Conservation (phyloP, 2,888 invertebrate genomes). For the Psylliodes chrysocephalus region DNA sequence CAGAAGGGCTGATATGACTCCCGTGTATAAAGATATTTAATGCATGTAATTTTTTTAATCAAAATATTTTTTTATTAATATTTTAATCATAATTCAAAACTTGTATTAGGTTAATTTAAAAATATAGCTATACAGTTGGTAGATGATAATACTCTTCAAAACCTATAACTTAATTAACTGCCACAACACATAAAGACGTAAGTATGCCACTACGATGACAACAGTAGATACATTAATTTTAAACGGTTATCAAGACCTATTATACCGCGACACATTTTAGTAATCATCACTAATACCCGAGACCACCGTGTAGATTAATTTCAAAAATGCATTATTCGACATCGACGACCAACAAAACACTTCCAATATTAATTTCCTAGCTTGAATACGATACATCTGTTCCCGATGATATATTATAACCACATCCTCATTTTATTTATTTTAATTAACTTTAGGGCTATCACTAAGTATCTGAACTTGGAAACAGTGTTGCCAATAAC, state of each 20-base stretch:
- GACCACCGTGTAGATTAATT: slow-evolving; percentile 27
- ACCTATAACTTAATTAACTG: neutral
- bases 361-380: slow-evolving; percentile 35
- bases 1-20: too few relatives aligned
- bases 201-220: neutral
- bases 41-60: too few relatives aligned
- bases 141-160: neutral
- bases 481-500: slow-evolving; percentile 5
- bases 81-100: too few relatives aligned
- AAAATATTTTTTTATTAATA: too few relatives aligned
- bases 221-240: slow-evolving; percentile 15
- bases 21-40: too few relatives aligned
- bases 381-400: slow-evolving; percentile 34
- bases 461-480: slow-evolving; percentile 20
- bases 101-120: too few relatives aligned
- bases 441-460: slow-evolving; percentile 39
- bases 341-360: slow-evolving; percentile 24
- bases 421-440: slow-evolving; percentile 34
- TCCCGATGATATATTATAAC: slow-evolving; percentile 33
- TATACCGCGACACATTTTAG: slow-evolving; percentile 5
- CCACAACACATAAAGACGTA: neutral
- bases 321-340: slow-evolving; percentile 30
- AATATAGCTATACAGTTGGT: too few relatives aligned
- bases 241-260: slow-evolving; percentile 21
- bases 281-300: slow-evolving; percentile 6